Evolutionary conservation across 2,113 vertebrate species (phyloP).

Genomic region (Istiophorus platypterus): DNA sequence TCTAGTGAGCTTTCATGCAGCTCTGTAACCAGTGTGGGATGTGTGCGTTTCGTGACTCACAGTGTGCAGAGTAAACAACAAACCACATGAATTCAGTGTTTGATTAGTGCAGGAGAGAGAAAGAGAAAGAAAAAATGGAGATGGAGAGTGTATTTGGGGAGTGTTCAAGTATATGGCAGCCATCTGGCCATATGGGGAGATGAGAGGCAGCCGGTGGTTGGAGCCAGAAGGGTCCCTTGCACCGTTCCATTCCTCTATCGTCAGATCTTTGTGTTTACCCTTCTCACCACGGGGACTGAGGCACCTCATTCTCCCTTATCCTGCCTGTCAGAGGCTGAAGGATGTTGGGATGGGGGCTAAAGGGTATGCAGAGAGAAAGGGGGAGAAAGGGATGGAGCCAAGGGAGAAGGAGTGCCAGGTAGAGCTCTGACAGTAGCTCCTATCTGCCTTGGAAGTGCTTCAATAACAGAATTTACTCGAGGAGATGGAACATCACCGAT

Average conservation of each 20-base stretch:
- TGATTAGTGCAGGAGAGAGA: slow-evolving; percentile 44
- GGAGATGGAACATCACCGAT: background rate
- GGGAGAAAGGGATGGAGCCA: background rate
- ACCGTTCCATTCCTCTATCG: slow-evolving; percentile 62
- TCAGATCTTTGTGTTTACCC: slow-evolving; percentile 75
- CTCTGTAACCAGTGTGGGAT: slow-evolving; percentile 34
- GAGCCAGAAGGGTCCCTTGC: slow-evolving; percentile 51
- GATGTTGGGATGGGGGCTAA: slow-evolving; percentile 24
- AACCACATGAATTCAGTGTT: slow-evolving; percentile 57
- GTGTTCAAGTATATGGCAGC: slow-evolving; percentile 38
- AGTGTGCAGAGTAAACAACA: slow-evolving; percentile 53
- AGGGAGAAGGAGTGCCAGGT: slow-evolving; percentile 32
- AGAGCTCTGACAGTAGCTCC: slow-evolving; percentile 24
- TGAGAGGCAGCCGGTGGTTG: slow-evolving; percentile 57
- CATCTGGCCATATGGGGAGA: slow-evolving; percentile 69
- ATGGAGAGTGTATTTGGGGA: slow-evolving; percentile 15
- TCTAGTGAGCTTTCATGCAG: slow-evolving; percentile 27
- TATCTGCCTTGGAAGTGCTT: slow-evolving; percentile 5
- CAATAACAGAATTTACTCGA: background rate
- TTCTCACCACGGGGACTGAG: slow-evolving; percentile 57
- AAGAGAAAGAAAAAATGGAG: background rate
- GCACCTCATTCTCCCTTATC: slow-evolving; percentile 48
- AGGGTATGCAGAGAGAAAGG: background rate
- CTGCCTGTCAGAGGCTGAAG: slow-evolving; percentile 37
- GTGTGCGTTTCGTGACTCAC: slow-evolving; percentile 43